A percentile compares a stretch with the other conserved stretches of the same genome.
Evolutionary conservation across 64 coral and sea anemone species (phyloP).

Genomic region (Exaiptasia diaphana): DNA sequence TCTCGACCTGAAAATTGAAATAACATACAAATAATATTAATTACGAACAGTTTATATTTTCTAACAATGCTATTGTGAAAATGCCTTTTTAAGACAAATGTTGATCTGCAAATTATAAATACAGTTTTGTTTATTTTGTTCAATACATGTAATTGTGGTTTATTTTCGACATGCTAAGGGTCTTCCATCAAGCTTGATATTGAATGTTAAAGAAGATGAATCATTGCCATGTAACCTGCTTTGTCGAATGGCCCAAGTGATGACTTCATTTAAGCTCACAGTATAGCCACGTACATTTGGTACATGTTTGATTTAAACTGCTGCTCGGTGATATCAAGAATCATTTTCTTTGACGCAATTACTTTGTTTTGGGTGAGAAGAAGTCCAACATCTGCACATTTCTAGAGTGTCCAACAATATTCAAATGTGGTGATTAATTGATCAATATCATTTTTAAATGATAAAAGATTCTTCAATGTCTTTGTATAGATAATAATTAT

Average conservation of each 20-base stretch:
- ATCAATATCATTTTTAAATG: too few species aligned
- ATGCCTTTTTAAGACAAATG: too few species aligned
- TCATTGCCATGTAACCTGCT: background rate
- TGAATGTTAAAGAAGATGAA: background rate
- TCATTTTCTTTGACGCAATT: background rate
- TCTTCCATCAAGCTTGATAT: conserved; percentile 20
- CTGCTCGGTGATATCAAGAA: background rate
- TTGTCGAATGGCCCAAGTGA: background rate
- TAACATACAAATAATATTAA: too few species aligned
- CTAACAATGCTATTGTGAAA: too few species aligned
- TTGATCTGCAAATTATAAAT: too few species aligned
- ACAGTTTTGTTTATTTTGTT: too few species aligned
- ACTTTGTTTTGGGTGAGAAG: background rate
- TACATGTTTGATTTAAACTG: conserved; percentile 7
- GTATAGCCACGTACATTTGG: background rate
- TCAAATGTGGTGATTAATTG: background rate
- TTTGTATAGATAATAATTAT: too few species aligned
- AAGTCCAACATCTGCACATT: background rate
- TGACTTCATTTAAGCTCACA: background rate
- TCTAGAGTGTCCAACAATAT: background rate
- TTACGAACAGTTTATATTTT: too few species aligned
- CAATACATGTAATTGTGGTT: too few species aligned
- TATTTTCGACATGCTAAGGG: background rate
- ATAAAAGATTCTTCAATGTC: too few species aligned
- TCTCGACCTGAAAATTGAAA: background rate